Evolutionary conservation across 2,888 invertebrate species (phyloP).

Genomic region (Drosophila glabriapex): DNA sequence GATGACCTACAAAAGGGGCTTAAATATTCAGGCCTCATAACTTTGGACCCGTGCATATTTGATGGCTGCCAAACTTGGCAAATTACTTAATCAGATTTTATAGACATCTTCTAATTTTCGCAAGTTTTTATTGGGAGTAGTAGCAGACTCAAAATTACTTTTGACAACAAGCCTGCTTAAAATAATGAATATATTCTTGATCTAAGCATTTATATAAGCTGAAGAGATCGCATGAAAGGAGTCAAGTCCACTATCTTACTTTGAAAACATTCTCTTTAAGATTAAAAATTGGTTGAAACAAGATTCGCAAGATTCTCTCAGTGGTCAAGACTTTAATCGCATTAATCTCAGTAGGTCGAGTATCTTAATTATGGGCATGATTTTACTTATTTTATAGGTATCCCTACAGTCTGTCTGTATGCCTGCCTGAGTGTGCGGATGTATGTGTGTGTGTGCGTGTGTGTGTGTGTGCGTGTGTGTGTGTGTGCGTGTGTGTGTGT

Average conservation of each 20-base stretch:
- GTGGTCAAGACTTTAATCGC: background rate
- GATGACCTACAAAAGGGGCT: constrained; percentile 64
- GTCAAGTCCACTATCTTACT: background rate
- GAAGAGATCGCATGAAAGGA: background rate
- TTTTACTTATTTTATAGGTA: constrained; percentile 5
- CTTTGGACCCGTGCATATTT: constrained; percentile 71
- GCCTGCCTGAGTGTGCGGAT: background rate
- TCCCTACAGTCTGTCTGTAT: background rate
- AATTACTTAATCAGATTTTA: constrained; percentile 76
- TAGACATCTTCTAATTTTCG: constrained; percentile 37
- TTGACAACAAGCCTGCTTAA: background rate
- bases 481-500: background rate
- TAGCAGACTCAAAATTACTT: background rate
- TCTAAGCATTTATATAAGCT: background rate
- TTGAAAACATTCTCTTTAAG: background rate
- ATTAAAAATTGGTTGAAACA: background rate
- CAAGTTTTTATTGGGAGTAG: constrained; percentile 16
- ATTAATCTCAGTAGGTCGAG: constrained; percentile 52
- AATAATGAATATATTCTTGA: background rate
- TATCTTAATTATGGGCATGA: constrained; percentile 34
- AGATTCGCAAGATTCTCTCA: background rate
- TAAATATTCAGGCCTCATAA: constrained; percentile 64
- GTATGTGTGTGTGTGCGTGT: background rate
- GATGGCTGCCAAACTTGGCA: constrained; percentile 64
- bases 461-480: constrained; percentile 6